These are phyloP conservation scores for Drosophila eohydei DNA, from an alignment of 2,888 invertebrate species.

Conservation along the genomic window DNA sequence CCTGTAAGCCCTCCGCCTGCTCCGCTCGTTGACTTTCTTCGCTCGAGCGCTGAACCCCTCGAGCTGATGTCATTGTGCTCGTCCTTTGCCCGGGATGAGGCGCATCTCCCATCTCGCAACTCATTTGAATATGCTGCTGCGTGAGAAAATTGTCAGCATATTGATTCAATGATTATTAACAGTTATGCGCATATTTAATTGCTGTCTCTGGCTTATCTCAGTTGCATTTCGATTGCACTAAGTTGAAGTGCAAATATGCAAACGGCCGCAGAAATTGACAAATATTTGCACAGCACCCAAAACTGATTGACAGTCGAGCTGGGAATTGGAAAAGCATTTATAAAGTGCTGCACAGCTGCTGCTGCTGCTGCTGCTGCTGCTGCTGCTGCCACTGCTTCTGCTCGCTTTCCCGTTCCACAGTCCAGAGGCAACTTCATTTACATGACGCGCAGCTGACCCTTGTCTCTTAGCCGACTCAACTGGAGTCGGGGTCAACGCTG, in stretches of 20 bases:
- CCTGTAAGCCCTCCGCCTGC: constrained; percentile 25
- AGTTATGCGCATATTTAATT: constrained; percentile 79
- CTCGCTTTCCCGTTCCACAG: neutral
- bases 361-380: neutral
- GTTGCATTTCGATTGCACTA: constrained; percentile 55
- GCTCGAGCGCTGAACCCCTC: constrained; percentile 67
- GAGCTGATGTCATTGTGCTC: constrained; percentile 56
- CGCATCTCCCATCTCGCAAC: constrained; percentile 46
- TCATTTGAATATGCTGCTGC: constrained; percentile 61
- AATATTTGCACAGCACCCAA: constrained; percentile 72
- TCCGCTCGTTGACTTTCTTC: constrained; percentile 70
- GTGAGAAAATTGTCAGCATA: constrained; percentile 80
- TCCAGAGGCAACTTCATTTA: constrained; percentile 48
- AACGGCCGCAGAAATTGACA: constrained; percentile 54
- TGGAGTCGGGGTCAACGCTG: constrained; percentile 41
- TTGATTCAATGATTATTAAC: constrained; percentile 77
- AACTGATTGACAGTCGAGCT: constrained; percentile 59
- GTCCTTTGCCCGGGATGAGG: constrained; percentile 10
- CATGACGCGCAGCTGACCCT: constrained; percentile 61
- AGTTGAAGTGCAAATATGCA: constrained; percentile 71
- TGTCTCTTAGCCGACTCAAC: constrained; percentile 19
- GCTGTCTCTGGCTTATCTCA: constrained; percentile 29
- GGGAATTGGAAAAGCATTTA: neutral
- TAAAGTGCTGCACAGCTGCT: constrained; percentile 33
- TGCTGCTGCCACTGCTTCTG: neutral